Base-by-base conservation (phyloP, 2,797 vertebrate genomes). In the Dendrocincla fuliginosa region DNA sequence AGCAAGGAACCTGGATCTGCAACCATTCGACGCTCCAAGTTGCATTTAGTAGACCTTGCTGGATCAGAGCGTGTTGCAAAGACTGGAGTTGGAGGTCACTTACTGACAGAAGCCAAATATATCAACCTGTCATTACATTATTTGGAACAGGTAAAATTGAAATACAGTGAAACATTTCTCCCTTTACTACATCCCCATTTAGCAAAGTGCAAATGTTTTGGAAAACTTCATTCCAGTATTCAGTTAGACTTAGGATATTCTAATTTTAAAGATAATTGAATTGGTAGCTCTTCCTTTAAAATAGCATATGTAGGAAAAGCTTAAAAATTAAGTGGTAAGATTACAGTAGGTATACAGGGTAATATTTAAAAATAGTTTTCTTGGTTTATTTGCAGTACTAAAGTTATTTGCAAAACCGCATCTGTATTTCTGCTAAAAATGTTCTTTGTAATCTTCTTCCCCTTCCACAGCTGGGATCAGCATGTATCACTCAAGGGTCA, bases 81-180 rank as follows among this genome's bases (percentile, higher is more conserved):
- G 97, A 98, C 98, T 8, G 99, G 99, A 69, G 97, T 99, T 17
- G 98, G 98, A 42, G 99, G 99, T 25, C 98, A 98, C 56, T 98
- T 98, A 55, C 98, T 99, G 49, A 99, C 99, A 11, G 99, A 99
- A 87, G 99, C 99, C 95, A 99, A 99, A 96, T 99, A 99, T 80
- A 99, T 99, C 97, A 99, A 99, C 97, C 96, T 99, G 35, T 99
- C 99, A 0, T 98, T 99, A 9, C 99, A 99, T 97, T 99, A 98
- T 97, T 97, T 99, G 91, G 99, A 99, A 87, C 99, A 99, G 99
- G 99, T 99, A 93, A 96, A 64, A 20, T 14, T 65, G 15, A 20
- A 33, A 28, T 16, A 61, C 5, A 10, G 16, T 79, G 28, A 74
- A 76, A 39, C 11, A 16, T 67, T 28, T 78, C 46, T 60, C 8